Conservation (phyloP, 2,888 invertebrate genomes). For the Dugesia japonica region DNA sequence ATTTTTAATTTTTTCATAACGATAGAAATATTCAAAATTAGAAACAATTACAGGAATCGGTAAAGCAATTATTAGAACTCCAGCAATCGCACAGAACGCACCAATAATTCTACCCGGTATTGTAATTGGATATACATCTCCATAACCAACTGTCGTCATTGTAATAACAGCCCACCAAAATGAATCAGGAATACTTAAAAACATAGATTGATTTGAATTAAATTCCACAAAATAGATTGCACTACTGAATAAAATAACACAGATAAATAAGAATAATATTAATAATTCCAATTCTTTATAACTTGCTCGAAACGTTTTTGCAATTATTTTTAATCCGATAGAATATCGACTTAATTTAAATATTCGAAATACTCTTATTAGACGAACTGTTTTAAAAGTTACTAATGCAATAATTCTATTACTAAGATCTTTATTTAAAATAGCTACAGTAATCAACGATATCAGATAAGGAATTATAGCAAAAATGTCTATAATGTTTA, state of each 20-base stretch:
- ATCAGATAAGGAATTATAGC: slow-evolving; percentile 99
- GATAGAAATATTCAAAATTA: slow-evolving; percentile 65
- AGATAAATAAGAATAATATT: slow-evolving; percentile 98
- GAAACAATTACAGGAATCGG: slow-evolving; percentile 98
- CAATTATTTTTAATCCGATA: slow-evolving; percentile 95
- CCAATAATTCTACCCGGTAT: slow-evolving; percentile 83
- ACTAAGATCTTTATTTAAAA: slow-evolving; percentile 46
- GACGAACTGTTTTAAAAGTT: slow-evolving; percentile 86
- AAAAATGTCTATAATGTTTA: slow-evolving; percentile 96
- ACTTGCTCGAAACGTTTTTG: slow-evolving; percentile 90
- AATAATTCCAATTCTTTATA: slow-evolving; percentile 97
- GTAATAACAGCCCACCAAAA: slow-evolving; percentile 83
- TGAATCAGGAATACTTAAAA: slow-evolving; percentile 83
- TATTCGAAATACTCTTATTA: slow-evolving; percentile 97
- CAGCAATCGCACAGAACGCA: slow-evolving; percentile 93
- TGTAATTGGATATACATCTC: slow-evolving; percentile 96
- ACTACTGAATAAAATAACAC: slow-evolving; percentile 83
- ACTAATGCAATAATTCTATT: slow-evolving; percentile 56
- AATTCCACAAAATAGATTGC: slow-evolving; percentile 89
- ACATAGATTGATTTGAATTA: slow-evolving; percentile 71
- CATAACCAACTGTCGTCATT: slow-evolving; percentile 98
- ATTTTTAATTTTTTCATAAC: too few relatives aligned
- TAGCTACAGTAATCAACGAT: slow-evolving; percentile 90
- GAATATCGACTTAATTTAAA: slow-evolving; percentile 98
- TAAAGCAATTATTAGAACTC: slow-evolving; percentile 92